Conservation (phyloP, 2,113 vertebrate genomes). For the Myanophis thanlyinensis region DNA sequence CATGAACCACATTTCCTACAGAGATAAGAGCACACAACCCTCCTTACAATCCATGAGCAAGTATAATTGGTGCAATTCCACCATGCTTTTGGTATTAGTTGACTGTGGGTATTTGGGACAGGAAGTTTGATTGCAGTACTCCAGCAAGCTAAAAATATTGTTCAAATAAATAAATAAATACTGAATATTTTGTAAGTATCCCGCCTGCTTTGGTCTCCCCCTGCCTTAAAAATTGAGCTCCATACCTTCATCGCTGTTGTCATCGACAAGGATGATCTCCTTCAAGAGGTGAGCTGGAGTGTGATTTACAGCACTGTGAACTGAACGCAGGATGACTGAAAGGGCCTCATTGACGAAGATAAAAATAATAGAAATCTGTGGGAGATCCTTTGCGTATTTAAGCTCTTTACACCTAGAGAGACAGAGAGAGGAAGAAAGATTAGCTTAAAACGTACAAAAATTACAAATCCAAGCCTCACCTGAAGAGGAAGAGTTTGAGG, state of each 20-base stretch:
- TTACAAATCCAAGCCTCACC: not conserved
- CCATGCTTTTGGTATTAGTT: not conserved
- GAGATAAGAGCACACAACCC: not conserved
- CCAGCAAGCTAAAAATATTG: not conserved
- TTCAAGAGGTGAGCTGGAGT: slow-evolving; percentile 92
- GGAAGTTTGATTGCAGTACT: not conserved
- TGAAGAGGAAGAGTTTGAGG: not conserved
- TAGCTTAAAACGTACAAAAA: not conserved
- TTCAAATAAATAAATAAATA: not conserved
- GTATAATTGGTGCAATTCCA: not conserved
- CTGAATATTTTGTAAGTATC: not conserved
- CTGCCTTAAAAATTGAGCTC: not conserved
- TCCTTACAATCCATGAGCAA: not conserved
- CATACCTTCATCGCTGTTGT: slow-evolving; percentile 94
- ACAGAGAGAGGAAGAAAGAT: slow-evolving; percentile 3
- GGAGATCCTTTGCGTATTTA: slow-evolving; percentile 86
- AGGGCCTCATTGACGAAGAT: slow-evolving; percentile 98
- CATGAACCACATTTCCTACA: not conserved
- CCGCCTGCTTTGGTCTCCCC: not conserved
- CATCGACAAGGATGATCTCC: slow-evolving; percentile 96
- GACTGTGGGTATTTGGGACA: not conserved
- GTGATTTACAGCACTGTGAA: slow-evolving; percentile 94
- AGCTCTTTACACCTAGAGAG: slow-evolving; percentile 86
- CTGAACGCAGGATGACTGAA: slow-evolving; percentile 93
- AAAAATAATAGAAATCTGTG: slow-evolving; percentile 95